phyloP scores from a whole-genome alignment of 2,888 invertebrate genomes.

The Diogma glabrata region DNA sequence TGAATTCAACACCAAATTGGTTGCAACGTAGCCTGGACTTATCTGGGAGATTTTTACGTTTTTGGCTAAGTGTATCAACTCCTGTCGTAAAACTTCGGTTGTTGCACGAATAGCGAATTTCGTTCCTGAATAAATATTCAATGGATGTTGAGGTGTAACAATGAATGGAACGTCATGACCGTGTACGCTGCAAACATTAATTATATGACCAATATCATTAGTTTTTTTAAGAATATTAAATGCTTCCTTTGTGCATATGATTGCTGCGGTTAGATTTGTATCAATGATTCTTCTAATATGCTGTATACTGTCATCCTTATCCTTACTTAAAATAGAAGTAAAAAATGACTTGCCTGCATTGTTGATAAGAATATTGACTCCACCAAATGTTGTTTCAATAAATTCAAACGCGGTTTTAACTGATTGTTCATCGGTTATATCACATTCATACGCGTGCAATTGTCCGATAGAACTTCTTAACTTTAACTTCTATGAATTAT shows the following conservation, averaged over 20 bases:
- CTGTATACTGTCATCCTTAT: too few relatives aligned
- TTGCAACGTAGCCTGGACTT: slow-evolving; percentile 3
- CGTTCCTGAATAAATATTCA: slow-evolving; percentile 28
- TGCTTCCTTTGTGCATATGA: slow-evolving; percentile 37
- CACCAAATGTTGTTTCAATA: slow-evolving; percentile 39
- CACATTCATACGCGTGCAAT: slow-evolving; percentile 34
- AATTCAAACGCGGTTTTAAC: slow-evolving; percentile 42
- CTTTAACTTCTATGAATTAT: too few relatives aligned
- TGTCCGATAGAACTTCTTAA: too few relatives aligned
- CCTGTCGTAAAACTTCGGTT: slow-evolving; percentile 26
- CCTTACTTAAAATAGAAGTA: slow-evolving; percentile 16
- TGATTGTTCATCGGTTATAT: slow-evolving; percentile 41
- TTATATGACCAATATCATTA: slow-evolving; percentile 35
- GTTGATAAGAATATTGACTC: slow-evolving; percentile 44
- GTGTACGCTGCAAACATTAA: slow-evolving; percentile 35
- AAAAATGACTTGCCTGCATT: slow-evolving; percentile 38
- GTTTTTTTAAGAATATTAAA: slow-evolving; percentile 38
- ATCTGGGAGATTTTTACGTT: not conserved
- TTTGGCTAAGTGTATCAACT: slow-evolving; percentile 18
- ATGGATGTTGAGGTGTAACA: not conserved
- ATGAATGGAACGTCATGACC: slow-evolving; percentile 23
- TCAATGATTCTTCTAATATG: slow-evolving; percentile 33
- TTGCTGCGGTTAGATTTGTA: slow-evolving; percentile 35
- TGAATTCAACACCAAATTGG: too few relatives aligned
- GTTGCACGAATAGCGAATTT: slow-evolving; percentile 28